Evolutionary conservation across 2,797 vertebrate species (phyloP).

Genomic region (Podarcis siculus): DNA sequence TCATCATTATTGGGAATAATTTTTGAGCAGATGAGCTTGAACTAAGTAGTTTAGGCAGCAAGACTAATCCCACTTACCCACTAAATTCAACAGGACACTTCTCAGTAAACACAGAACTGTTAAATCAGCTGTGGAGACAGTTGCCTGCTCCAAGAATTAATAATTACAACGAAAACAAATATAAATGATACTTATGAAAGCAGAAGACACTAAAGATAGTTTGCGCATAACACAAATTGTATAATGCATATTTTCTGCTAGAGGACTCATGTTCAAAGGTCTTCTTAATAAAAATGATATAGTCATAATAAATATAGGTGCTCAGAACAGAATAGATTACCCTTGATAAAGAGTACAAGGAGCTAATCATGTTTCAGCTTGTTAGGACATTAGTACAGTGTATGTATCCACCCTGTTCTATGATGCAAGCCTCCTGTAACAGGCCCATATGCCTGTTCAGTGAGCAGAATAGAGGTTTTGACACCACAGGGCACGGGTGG

Average conservation of each 20-base stretch:
- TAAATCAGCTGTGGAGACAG: neutral
- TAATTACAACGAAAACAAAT: neutral
- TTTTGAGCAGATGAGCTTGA: neutral
- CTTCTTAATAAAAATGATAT: neutral
- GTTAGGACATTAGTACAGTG: neutral
- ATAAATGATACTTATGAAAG: neutral
- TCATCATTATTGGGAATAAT: neutral
- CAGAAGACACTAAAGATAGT: neutral
- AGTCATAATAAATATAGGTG: neutral
- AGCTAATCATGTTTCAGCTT: neutral
- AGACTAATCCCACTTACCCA: too few relatives aligned
- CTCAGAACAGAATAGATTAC: neutral
- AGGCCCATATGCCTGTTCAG: neutral
- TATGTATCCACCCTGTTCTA: neutral
- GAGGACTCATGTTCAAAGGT: neutral
- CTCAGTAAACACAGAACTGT: too few relatives aligned
- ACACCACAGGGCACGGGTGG: neutral
- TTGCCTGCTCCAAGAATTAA: neutral
- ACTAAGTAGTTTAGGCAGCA: neutral
- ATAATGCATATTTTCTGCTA: neutral
- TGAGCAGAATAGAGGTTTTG: neutral
- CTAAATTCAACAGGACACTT: too few relatives aligned
- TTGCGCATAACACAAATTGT: neutral
- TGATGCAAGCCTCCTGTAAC: neutral
- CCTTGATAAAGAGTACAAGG: neutral